Conservation (phyloP, 2,113 vertebrate genomes). For the Daphoenositta chrysoptera region DNA sequence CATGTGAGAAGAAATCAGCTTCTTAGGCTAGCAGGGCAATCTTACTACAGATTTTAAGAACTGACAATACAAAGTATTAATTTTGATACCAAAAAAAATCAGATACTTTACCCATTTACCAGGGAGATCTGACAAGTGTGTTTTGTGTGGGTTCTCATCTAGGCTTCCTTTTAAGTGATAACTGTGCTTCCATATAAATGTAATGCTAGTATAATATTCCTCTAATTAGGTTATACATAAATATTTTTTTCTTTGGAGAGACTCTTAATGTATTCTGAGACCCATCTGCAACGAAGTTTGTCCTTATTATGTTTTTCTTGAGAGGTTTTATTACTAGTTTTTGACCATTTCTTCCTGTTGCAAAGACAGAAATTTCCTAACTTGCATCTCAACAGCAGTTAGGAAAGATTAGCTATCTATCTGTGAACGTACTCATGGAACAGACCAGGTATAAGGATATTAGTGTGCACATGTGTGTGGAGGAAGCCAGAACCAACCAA, state of each 20-base stretch:
- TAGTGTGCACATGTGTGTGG: not conserved
- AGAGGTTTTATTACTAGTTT: not conserved
- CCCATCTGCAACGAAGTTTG: not conserved
- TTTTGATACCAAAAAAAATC: not conserved
- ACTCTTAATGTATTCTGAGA: not conserved
- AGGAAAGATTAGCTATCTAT: not conserved
- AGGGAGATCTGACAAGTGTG: not conserved
- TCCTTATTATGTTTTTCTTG: not conserved
- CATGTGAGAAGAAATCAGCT: not conserved
- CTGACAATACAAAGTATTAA: rapidly evolving
- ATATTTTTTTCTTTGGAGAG: not conserved
- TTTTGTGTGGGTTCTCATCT: not conserved
- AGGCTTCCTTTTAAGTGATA: not conserved
- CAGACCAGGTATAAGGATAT: not conserved
- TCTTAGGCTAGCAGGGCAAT: not conserved
- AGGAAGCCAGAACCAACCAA: not conserved
- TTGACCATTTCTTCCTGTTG: not conserved
- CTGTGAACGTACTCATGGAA: not conserved
- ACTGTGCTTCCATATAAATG: not conserved
- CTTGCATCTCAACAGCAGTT: not conserved
- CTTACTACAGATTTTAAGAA: not conserved
- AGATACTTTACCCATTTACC: not conserved
- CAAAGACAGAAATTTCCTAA: not conserved
- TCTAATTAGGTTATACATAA: not conserved
- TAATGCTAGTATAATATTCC: not conserved